Base-by-base conservation (phyloP, 2,888 invertebrate genomes). In the Aproaerema taeniolella region DNA sequence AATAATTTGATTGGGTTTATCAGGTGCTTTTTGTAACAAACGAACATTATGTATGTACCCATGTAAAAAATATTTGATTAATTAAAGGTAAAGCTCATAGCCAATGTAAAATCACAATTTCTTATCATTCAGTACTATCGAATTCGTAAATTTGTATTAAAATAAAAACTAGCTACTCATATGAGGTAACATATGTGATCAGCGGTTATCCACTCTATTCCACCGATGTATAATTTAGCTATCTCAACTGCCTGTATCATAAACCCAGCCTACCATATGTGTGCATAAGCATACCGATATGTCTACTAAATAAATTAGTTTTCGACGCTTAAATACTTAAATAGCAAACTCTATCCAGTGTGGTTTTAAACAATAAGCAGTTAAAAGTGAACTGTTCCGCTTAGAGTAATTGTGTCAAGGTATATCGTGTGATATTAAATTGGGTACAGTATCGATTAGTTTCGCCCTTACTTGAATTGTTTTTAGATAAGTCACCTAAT, bases 281-380 rank as follows among this genome's bases (percentile, higher is more conserved):
- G 53, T 14, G n/a, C n/a, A n/a, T n/a, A n/a, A n/a, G n/a, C n/a
- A n/a, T n/a, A n/a, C n/a, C n/a, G n/a, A n/a, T n/a, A 50, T 55
- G 46, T 43, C 45, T 59, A 69, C 67, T 72, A 69, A 65, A 70
- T 71, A 67, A 57, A 52, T 45, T 51, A 35, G 35, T 46, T 45
- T 28, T n/a, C 11, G 30, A n/a, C 20, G n/a, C 11, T 26, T 15
- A 28, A 13, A 15, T 24, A 14, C 25, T 34, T 25, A 34, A 34
- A 32, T 32, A 25, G 16, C 26, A n/a, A 26, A 10, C 15, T 28
- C 28, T 35, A 35, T n/a, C 16, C 5, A 35, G 8, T 28, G 16
- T 28, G 28, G 34, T n/a, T n/a, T 25, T 28, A 26, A 26, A 35
- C 35, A 35, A 28, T 28, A 35, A 35, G 10, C 20, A 28, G 33